phyloP scores from a whole-genome alignment of 2,797 vertebrate genomes.

The Rhinatrema bivittatum region DNA sequence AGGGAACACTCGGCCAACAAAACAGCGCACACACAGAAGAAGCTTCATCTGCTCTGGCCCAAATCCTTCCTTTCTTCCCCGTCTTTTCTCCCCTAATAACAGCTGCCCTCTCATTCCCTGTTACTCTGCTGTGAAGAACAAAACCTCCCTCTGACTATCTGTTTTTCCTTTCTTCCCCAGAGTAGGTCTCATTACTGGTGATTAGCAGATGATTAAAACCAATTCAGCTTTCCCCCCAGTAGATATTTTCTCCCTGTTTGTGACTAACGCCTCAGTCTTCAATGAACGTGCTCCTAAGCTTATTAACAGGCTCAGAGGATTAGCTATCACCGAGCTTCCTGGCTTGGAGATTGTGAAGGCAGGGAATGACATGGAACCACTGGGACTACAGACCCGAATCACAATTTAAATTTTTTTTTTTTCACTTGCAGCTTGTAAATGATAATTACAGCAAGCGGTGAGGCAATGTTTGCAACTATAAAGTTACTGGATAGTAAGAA shows the following conservation, averaged over 20 bases:
- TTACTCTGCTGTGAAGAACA: constrained; percentile 73
- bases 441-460: no score
- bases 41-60: constrained; percentile 69
- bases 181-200: constrained; percentile 83
- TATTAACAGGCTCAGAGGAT: constrained; percentile 80
- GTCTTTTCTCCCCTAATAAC: constrained; percentile 67
- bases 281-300: constrained; percentile 80
- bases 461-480: no score
- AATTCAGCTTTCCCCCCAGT: constrained; percentile 79
- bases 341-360: constrained; percentile 71
- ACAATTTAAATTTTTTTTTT: constrained; percentile 52
- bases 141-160: constrained; percentile 76
- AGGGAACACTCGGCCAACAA: constrained; percentile 69
- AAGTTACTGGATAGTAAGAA: no score
- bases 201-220: constrained; percentile 85
- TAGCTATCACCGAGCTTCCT: constrained; percentile 66
- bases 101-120: constrained; percentile 73
- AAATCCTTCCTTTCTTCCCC: constrained; percentile 71
- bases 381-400: constrained; percentile 65
- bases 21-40: constrained; percentile 58
- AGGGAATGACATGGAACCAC: constrained; percentile 66
- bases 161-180: constrained; percentile 80
- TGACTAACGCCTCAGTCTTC: constrained; percentile 71
- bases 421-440: constrained; percentile 25
- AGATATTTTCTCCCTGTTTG: constrained; percentile 76